Evolutionary conservation across 2,797 vertebrate genomes (phyloP).

Genomic region (Peromyscus melanophrys): DNA sequence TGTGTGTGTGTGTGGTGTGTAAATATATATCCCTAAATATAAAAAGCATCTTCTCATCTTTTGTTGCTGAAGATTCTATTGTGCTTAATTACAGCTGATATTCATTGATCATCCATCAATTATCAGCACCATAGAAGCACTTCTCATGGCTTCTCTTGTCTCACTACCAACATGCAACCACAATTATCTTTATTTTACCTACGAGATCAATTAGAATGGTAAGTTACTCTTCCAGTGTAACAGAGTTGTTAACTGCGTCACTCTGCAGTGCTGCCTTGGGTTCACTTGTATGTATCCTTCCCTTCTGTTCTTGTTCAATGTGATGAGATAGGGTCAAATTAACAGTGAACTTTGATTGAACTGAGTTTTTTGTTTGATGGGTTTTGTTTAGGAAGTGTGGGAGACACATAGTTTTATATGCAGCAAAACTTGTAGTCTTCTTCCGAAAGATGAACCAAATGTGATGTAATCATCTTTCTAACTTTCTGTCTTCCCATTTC

Average conservation of each 20-base stretch:
- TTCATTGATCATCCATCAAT: neutral
- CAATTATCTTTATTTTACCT: neutral
- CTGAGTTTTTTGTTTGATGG: neutral
- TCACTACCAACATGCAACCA: neutral
- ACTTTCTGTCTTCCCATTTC: neutral
- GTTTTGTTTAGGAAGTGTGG: neutral
- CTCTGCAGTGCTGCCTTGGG: rapidly evolving
- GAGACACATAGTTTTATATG: neutral
- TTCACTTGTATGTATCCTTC: no score
- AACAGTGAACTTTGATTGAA: neutral
- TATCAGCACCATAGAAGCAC: neutral
- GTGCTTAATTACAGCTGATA: neutral
- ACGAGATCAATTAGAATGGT: neutral
- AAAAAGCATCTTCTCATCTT: neutral
- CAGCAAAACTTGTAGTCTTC: neutral
- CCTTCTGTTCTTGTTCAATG: neutral
- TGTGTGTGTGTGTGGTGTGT: neutral
- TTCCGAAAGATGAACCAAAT: neutral
- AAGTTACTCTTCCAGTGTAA: neutral
- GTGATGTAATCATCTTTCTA: neutral
- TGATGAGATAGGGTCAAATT: neutral
- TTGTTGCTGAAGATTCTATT: neutral
- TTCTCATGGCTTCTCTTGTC: neutral
- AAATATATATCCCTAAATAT: neutral
- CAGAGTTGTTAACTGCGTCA: neutral